phyloP scores from a whole-genome alignment of 2,797 vertebrate species.

The Phylloscopus collybita region DNA sequence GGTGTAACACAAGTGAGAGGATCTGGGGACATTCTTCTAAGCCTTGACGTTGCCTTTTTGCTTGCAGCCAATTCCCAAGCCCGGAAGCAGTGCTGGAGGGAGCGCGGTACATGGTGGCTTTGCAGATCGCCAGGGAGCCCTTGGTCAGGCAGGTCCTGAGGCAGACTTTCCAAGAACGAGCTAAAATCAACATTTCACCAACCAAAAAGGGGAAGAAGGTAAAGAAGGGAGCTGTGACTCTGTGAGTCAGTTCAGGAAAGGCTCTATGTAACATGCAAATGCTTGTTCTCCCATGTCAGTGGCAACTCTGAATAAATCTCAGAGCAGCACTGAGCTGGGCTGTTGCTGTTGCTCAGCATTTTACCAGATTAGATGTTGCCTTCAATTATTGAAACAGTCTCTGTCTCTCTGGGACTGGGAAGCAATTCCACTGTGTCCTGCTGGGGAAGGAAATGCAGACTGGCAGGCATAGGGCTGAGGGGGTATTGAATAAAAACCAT shows the following conservation, averaged over 20 bases:
- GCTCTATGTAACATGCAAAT: not conserved
- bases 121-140: slow-evolving; percentile 97
- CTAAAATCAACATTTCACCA: slow-evolving; percentile 95
- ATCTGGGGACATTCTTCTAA: not conserved
- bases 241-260: not conserved
- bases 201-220: slow-evolving; percentile 99
- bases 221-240: slow-evolving; percentile 2
- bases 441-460: slow-evolving; percentile 26
- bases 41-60: not conserved
- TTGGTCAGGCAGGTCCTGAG: slow-evolving; percentile 95
- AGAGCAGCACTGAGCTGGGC: not conserved
- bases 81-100: slow-evolving; percentile 95
- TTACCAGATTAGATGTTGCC: not conserved
- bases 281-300: not conserved
- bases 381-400: not conserved
- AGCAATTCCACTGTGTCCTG: not conserved
- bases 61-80: slow-evolving; percentile 87
- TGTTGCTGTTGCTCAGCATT: not conserved
- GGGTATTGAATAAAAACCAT: not conserved
- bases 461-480: not conserved
- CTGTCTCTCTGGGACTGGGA: slow-evolving; percentile 7
- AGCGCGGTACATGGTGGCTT: slow-evolving; percentile 97
- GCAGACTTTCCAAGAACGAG: slow-evolving; percentile 97
- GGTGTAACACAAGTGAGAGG: not conserved
- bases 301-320: not conserved